These are phyloP conservation scores for Pseudocheirus occidentalis DNA, from an alignment of 2,797 vertebrate species.

Conservation along the genomic window DNA sequence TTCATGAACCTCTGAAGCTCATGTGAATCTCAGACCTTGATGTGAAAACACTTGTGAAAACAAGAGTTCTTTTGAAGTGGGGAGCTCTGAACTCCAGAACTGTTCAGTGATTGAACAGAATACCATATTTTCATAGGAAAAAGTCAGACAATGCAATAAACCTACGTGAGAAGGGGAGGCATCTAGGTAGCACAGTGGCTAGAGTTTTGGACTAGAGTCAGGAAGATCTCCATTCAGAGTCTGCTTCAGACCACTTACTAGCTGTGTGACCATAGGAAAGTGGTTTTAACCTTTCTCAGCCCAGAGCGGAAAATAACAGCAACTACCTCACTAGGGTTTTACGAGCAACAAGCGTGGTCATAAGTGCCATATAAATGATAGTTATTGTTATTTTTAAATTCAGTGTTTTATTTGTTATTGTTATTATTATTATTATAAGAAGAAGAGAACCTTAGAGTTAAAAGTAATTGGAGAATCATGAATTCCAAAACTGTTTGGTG, in stretches of 20 bases:
- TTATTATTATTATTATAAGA: neutral
- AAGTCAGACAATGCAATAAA: neutral
- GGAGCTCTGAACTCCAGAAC: neutral
- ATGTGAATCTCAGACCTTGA: constrained; percentile 29
- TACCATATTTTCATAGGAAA: neutral
- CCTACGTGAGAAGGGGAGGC: neutral
- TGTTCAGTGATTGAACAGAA: neutral
- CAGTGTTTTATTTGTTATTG: neutral
- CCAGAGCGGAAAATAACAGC: neutral
- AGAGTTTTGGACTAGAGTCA: neutral
- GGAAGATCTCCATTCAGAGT: neutral
- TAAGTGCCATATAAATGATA: neutral
- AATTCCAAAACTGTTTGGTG: neutral
- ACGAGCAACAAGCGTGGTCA: neutral
- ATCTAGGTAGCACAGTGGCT: neutral
- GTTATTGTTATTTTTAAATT: neutral
- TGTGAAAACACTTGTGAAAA: constrained; percentile 32
- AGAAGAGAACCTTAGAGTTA: neutral
- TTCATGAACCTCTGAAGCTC: constrained; percentile 52
- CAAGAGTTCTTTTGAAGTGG: neutral
- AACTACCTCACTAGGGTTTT: neutral
- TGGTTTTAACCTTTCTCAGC: neutral
- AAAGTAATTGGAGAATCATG: neutral
- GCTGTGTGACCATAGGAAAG: neutral
- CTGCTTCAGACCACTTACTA: neutral